phyloP scores from a whole-genome alignment of 2,113 vertebrate genomes.

The Xyrauchen texanus region DNA sequence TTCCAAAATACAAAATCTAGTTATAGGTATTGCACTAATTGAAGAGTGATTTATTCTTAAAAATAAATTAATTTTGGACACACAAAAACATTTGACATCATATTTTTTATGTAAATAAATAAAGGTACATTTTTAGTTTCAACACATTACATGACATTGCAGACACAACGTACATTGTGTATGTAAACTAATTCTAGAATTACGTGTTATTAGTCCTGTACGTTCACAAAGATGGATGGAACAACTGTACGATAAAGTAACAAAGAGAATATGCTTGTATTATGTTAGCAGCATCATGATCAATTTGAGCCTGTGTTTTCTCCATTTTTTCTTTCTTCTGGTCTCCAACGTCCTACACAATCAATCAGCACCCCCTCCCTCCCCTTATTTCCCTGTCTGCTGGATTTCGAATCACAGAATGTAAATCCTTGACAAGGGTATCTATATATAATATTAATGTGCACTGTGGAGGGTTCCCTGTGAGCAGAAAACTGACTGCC shows the following conservation, averaged over 20 bases:
- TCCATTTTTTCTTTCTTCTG: slow-evolving; percentile 70
- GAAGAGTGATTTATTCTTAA: too few relatives aligned
- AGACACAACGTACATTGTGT: background rate
- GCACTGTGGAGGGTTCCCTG: slow-evolving; percentile 79
- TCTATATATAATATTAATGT: slow-evolving; percentile 99
- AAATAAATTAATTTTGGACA: too few relatives aligned
- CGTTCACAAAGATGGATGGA: background rate
- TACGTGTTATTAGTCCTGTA: background rate
- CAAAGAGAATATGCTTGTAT: slow-evolving; percentile 66
- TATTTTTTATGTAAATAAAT: too few relatives aligned
- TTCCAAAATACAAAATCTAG: too few relatives aligned
- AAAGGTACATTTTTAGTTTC: too few relatives aligned
- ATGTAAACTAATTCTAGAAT: background rate
- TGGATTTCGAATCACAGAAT: slow-evolving; percentile 85
- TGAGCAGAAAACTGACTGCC: slow-evolving; percentile 79
- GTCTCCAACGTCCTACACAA: slow-evolving; percentile 82
- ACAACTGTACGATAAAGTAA: slow-evolving; percentile 22
- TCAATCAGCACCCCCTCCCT: slow-evolving; percentile 82
- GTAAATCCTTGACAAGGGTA: slow-evolving; percentile 97
- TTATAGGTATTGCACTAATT: too few relatives aligned
- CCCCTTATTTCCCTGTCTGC: slow-evolving; percentile 67
- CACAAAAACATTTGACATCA: too few relatives aligned
- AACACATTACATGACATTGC: too few relatives aligned
- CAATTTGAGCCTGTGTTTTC: slow-evolving; percentile 84
- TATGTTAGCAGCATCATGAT: slow-evolving; percentile 81